Evolutionary conservation across 2,888 invertebrate genomes (phyloP), one percentile per base, ranked within the genome.

Genomic region (Halictus ligatus): DNA sequence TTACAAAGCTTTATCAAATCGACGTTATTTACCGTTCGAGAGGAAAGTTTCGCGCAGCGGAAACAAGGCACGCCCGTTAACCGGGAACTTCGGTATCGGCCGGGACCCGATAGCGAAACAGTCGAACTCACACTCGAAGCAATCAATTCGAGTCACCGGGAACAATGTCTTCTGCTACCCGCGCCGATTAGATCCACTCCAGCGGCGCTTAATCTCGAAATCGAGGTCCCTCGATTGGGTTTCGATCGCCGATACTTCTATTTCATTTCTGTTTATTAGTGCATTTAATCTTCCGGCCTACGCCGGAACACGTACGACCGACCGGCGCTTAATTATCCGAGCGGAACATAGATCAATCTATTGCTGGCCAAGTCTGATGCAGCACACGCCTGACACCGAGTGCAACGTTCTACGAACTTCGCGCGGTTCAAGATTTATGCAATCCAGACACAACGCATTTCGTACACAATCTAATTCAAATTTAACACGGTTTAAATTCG

Each of bases 121-220:
- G 75, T 84, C 48, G 58, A 84, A 80, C 88, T 90, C 83, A 76
- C 84, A 83, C 84, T 81, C 84, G 69, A 84, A 80, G 88, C 90
- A 90, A 89, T 89, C 89, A 88, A 90, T 89, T 88, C 86, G 84
- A 80, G 90, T 88, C 90, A 86, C 80, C 84, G 81, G 79, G 84
- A 83, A 90, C 86, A 90, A 84, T 79, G 76, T 84, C 75, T 54
- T 50, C 79, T 54, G 78, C 80, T 60, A 78, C 43, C 74, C 80
- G 46, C 50, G 71, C 29, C 80, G 73, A 78, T 67, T 75, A 75
- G 54, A 48, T 72, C 71, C 75, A 35, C 77, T 64, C 50, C 48
- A 25, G 58, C 69, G 25, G 50, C 64, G 60, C 58, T 85, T 77
- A 77, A 85, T 83, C 75, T 75, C 64, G 71, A 72, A 64, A 83